Evolutionary conservation across 1,140 invertebrate species (phyloP), one percentile per base, ranked within the genome.

Genomic region (Solenopsis fugax): DNA sequence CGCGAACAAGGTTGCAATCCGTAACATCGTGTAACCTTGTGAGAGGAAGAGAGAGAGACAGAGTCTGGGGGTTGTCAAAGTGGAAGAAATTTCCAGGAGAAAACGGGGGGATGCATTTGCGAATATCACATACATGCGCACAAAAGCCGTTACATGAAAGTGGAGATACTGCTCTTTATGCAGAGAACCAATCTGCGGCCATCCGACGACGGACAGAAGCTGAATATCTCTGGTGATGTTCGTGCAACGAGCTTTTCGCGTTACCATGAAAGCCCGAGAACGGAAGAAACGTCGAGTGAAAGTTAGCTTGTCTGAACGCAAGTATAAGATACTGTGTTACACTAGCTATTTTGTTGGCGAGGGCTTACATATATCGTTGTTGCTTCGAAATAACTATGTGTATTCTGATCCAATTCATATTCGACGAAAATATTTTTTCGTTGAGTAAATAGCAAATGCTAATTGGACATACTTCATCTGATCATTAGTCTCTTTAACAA

Each of bases 101-200:
- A 16, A 82, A 29, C 4, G 56, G 34, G 34, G 13, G 3, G 6
- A 29, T 9, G 45, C 41, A 54, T 77, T 56, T 34, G 71, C 56
- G 62, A 67, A 65, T 45, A 87, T 67, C 85, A 45, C 71, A 29
- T 58, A 62, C 45, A 24, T 12, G 29, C 37, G 29, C 50, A 85
- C 89, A 88, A 91, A 90, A 87, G 89, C 89, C 73, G 73, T 86
- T 90, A 86, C 60, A 52, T 56, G 71, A 60, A 87, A 54, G 56
- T 9, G 69, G 84, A 86, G 87, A 87, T 52, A 48, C 69, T 73
- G 60, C 71, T 75, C 73, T 85, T 88, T 87, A 56, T 85, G 86
- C 50, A 78, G 64, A 90, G 75, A 29, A 73, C 72, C 88, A 85
- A 90, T 90, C 73, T 78, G 24, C 29, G 78, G 16, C 58, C 52